Conservation (phyloP, 2,113 vertebrate genomes). For the Mus pahari region DNA sequence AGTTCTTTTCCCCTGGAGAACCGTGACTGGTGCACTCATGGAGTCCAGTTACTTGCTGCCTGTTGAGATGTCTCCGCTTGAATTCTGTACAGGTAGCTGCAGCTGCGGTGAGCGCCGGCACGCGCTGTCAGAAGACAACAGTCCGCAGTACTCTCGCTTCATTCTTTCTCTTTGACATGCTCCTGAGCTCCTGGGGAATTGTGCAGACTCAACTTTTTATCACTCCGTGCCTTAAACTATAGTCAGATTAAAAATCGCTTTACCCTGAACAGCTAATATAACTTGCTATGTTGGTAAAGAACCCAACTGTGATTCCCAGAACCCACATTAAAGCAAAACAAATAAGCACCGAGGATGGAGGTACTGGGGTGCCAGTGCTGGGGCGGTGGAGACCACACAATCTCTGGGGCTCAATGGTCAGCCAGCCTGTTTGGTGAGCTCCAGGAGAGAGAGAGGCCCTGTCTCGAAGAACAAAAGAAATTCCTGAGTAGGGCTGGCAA, state of each 20-base stretch:
- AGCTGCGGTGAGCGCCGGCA: background rate
- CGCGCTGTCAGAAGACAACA: background rate
- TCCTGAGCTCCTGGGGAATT: too few species aligned
- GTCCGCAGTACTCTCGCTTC: background rate
- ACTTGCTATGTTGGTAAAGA: background rate
- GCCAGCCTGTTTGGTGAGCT: background rate
- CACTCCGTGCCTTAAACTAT: background rate
- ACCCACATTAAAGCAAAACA: background rate
- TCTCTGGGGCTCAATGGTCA: background rate
- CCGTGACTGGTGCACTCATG: background rate
- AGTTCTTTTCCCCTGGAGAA: too few species aligned
- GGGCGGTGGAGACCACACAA: background rate
- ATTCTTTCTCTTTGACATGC: background rate
- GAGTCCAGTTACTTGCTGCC: background rate
- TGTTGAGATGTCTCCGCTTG: background rate
- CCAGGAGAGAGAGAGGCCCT: background rate
- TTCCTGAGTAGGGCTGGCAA: background rate
- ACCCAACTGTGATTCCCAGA: background rate
- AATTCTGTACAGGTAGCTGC: too few species aligned
- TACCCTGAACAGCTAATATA: background rate
- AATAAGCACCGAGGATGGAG: background rate
- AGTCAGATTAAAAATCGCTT: background rate
- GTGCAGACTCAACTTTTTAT: background rate
- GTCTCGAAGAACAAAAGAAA: background rate
- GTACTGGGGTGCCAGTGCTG: background rate